phyloP scores from a whole-genome alignment of 2,113 vertebrate genomes.

The Hiodon alosoides region DNA sequence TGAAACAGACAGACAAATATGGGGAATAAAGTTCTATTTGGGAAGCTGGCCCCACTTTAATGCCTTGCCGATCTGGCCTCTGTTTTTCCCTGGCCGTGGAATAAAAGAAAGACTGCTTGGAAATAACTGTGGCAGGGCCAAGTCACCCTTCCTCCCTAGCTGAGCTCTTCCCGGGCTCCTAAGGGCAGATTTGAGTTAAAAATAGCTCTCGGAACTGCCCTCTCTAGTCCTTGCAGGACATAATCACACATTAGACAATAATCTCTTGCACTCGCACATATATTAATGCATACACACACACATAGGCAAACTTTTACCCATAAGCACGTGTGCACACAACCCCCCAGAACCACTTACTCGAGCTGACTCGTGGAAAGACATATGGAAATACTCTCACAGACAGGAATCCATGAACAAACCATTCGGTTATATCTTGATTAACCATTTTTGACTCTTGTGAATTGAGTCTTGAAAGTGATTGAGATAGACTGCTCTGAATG shows the following conservation, averaged over 20 bases:
- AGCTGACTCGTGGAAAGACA: too few species aligned
- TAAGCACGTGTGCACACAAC: neutral
- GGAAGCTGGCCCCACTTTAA: too few species aligned
- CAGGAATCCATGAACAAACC: too few species aligned
- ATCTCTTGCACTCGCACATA: neutral
- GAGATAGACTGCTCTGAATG: too few species aligned
- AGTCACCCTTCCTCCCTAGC: conserved; percentile 11
- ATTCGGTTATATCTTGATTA: too few species aligned
- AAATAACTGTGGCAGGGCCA: conserved; percentile 5
- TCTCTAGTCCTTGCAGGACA: conserved; percentile 17
- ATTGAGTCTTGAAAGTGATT: too few species aligned
- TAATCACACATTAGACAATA: conserved; percentile 8
- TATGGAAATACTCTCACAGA: too few species aligned
- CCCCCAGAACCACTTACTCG: neutral
- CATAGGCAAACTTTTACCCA: neutral
- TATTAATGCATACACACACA: neutral
- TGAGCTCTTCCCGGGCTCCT: neutral
- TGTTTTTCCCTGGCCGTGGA: neutral
- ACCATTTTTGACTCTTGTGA: too few species aligned
- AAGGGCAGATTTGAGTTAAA: conserved; percentile 17
- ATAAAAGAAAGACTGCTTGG: conserved; percentile 19
- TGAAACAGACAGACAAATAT: neutral
- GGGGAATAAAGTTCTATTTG: neutral
- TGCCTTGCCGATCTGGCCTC: neutral
- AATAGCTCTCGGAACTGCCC: conserved; percentile 17